Base-by-base conservation (phyloP, 1,140 invertebrate genomes). In the Lepidurus couesii region DNA sequence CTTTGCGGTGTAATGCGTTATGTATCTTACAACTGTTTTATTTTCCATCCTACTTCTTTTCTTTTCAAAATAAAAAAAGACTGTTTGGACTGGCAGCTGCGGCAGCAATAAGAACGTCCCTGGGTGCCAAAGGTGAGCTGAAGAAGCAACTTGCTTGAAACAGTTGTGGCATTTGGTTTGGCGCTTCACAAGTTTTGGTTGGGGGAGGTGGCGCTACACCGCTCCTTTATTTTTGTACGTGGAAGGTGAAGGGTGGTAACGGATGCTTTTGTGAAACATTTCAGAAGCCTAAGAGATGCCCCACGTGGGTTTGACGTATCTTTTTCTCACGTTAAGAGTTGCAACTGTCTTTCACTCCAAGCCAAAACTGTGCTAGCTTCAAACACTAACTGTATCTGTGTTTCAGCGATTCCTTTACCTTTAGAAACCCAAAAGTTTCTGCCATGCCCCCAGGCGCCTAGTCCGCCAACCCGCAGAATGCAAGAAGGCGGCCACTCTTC, bases 301-400 rank as follows among this genome's bases (percentile, higher is more conserved):
- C 53, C 53, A 65, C 53, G 53, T 65, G 53, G 53, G 53, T 16
- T 65, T 65, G 53, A 65, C 53, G 53, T n/a, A 21, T n/a, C 21
- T 21, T 16, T 9, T 65, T 65, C 53, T 65, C 53, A 65, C 53
- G 21, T 65, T 65, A 65, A 13, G 34, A 34, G 13, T 9, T 65
- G 53, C 8, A 1, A 7, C 13, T 4, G 3, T 4, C 13, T 65
- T 21, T 16, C 53, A 9, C 10, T 7, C 53, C 8, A 65, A 65
- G 6, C 16, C 53, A 21, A n/a, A 65, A 16, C 53, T 65, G 16
- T 13, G 8, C 53, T 65, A 65, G 16, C 53, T 16, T 16, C 6
- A 7, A 13, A 65, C 13, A 7, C 9, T 34, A 34, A 34, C 34
- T 34, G 34, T 34, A 34, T 34, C 34, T 34, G 34, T 34, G 34